A percentile compares a stretch with the other conserved stretches of the same genome.
These are phyloP conservation scores for Ciconia stormi DNA, from an alignment of 2,113 vertebrate genomes.

Conservation along the genomic window DNA sequence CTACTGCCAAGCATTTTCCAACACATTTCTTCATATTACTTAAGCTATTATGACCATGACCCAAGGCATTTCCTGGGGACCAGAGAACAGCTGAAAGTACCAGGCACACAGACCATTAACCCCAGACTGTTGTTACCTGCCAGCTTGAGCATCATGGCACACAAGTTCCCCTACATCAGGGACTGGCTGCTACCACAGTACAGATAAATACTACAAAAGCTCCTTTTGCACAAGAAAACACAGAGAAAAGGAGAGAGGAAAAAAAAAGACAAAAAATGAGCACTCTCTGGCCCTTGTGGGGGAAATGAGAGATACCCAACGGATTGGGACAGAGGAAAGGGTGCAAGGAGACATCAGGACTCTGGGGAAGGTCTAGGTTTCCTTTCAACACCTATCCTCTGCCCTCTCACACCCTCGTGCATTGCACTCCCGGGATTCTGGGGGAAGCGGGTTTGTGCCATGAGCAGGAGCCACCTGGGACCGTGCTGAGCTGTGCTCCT, in stretches of 20 bases:
- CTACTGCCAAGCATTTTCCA: neutral
- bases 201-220: neutral
- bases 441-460: neutral
- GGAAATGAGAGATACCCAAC: neutral
- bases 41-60: neutral
- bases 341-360: neutral
- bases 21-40: constrained; percentile 14
- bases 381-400: neutral
- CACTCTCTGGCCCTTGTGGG: neutral
- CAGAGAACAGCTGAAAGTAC: neutral
- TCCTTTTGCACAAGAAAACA: neutral
- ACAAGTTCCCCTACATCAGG: neutral
- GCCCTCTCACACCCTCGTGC: neutral
- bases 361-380: neutral
- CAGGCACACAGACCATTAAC: neutral
- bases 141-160: neutral
- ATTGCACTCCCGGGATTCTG: rapidly evolving
- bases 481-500: rapidly evolving
- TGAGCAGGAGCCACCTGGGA: neutral
- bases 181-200: neutral
- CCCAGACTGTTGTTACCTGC: neutral
- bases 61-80: neutral
- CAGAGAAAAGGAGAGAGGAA: too few species aligned
- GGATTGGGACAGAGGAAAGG: neutral
- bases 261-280: neutral